Conservation (phyloP, 1,140 invertebrate genomes). For the Leptopilina clavipes region DNA sequence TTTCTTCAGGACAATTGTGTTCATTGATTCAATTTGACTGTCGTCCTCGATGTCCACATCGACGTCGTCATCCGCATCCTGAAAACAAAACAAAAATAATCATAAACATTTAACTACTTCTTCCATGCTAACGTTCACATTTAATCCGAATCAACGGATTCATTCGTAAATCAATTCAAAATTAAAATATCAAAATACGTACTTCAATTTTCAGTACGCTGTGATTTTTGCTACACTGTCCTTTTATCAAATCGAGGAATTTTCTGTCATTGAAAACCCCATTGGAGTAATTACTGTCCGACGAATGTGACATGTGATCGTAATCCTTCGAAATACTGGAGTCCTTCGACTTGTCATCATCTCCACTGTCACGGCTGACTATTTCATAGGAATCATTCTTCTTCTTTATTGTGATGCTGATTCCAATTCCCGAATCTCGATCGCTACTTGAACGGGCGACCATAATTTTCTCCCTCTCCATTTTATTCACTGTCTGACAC, state of each 20-base stretch:
- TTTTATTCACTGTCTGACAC: constrained; percentile 48
- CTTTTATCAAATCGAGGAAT: constrained; percentile 2
- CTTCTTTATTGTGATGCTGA: constrained; percentile 72
- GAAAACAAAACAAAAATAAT: neutral
- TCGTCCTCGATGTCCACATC: constrained; percentile 66
- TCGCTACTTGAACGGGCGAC: constrained; percentile 58
- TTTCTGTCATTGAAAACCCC: constrained; percentile 11
- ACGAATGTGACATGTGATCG: neutral
- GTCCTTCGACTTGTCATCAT: constrained; percentile 45
- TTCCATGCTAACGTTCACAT: no score
- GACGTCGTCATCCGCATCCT: constrained; percentile 59
- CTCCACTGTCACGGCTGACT: constrained; percentile 60
- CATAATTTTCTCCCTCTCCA: constrained; percentile 23
- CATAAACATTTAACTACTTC: no score
- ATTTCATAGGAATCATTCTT: constrained; percentile 71
- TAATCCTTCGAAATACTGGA: neutral
- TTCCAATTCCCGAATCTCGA: constrained; percentile 65
- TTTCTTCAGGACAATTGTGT: neutral
- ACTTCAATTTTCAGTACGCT: constrained; percentile 59
- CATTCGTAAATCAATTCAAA: no score
- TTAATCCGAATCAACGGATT: no score
- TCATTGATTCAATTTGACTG: neutral
- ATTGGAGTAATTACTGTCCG: neutral
- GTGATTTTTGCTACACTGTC: constrained; percentile 59
- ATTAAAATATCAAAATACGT: neutral